Base-by-base conservation (phyloP, 2,113 vertebrate genomes). In the Ophthalmolycus amberensis region DNA sequence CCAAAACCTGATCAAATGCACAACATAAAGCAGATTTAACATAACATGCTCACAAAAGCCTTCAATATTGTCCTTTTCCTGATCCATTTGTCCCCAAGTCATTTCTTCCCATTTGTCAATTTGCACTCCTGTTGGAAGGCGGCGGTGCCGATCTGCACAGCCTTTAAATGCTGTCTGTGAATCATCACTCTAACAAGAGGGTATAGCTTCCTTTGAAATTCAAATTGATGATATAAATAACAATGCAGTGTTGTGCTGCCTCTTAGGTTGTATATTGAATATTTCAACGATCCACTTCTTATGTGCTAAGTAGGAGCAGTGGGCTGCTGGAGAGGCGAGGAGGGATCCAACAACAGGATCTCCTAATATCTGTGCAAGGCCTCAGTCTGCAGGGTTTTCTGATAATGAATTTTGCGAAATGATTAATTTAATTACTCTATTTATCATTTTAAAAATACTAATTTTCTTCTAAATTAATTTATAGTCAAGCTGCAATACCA, bases 121-220 rank as follows among this genome's bases (percentile, higher is more conserved):
- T 69, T 38, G 27, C 38, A 42, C 62, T 71, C 29, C n/a, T 42
- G 50, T 44, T 71, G 46, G 52, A 66, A 82, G 60, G 44, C 52
- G 42, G 38, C 27, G 1, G 6, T 42, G 29, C 42, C 69, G 48
- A 15, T 78, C 70, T 69, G 54, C 48, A 74, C 18, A n/a, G 22
- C 12, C 62, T 50, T 65, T 56, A 74, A 69, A 78, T 25, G 54
- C 32, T 9, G 69, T 63, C 77, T 15, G 66, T 81, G 78, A 81
- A 64, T 83, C 69, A 83, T 80, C 82, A 72, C 34, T 15, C 22
- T 69, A 85, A 75, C 68, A 82, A 75, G 46, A 76, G 46, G 46
- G n/a, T 25, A 62, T 11, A 71, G 75, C 69, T 80, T 71, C 84
- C 67, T 84, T 86, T 85, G 77, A 80, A 80, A 83, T 90, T 87